Conservation (phyloP, 2,888 invertebrate genomes). For the Drosophila acutilabella region DNA sequence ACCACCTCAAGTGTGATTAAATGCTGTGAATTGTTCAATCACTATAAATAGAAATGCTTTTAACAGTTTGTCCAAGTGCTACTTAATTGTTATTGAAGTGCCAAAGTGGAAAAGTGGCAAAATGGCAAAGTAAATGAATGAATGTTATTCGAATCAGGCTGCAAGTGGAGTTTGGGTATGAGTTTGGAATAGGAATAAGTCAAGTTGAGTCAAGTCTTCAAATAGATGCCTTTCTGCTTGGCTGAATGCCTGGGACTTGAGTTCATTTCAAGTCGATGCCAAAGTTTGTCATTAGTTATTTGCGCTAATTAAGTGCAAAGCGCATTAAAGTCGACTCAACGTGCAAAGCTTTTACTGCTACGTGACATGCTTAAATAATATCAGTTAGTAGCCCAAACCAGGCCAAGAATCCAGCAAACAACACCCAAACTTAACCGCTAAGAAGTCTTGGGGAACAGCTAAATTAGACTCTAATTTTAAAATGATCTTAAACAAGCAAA, state of each 20-base stretch:
- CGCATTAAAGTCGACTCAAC: conserved; percentile 53
- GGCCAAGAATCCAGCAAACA: too few relatives aligned
- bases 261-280: conserved; percentile 38
- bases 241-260: conserved; percentile 31
- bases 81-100: conserved; percentile 43
- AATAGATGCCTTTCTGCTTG: conserved; percentile 42
- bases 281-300: conserved; percentile 73
- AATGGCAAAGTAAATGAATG: conserved; percentile 27
- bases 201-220: conserved; percentile 23
- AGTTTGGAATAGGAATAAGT: not conserved
- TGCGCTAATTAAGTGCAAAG: conserved; percentile 74
- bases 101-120: conserved; percentile 9
- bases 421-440: too few relatives aligned
- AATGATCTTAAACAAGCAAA: too few relatives aligned
- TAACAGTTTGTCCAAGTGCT: conserved; percentile 2
- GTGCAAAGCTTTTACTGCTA: conserved; percentile 36
- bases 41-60: conserved; percentile 21
- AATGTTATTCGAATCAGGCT: conserved; percentile 4
- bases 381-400: conserved; percentile 2
- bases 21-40: conserved; percentile 6
- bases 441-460: too few relatives aligned
- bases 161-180: not conserved
- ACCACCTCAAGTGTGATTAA: conserved; percentile 14
- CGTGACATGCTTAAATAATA: conserved; percentile 62
- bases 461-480: too few relatives aligned